Conservation (phyloP, 2,888 invertebrate species). For the Eudemis profundana region DNA sequence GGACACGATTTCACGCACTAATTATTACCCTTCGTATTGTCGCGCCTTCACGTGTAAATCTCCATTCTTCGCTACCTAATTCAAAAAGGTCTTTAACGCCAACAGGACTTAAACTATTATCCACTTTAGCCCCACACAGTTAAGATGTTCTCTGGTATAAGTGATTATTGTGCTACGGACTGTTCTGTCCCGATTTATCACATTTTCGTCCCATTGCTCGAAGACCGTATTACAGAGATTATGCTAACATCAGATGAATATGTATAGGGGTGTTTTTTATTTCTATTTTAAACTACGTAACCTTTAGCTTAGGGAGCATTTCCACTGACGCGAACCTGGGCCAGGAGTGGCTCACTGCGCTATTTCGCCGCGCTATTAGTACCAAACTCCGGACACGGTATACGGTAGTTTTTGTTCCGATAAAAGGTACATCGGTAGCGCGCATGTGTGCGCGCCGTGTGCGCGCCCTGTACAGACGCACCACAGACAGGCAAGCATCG, state of each 20-base stretch:
- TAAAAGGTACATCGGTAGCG: too few relatives aligned
- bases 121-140: neutral
- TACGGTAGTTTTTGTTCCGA: too few relatives aligned
- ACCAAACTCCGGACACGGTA: too few relatives aligned
- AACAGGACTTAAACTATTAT: neutral
- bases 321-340: too few relatives aligned
- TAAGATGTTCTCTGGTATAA: neutral
- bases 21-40: conserved; percentile 18
- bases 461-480: too few relatives aligned
- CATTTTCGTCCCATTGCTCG: conserved; percentile 56
- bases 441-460: too few relatives aligned
- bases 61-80: conserved; percentile 46
- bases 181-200: neutral
- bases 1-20: conserved; percentile 39
- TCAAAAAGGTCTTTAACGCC: neutral
- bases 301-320: neutral
- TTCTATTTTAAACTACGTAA: conserved; percentile 33
- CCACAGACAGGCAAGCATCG: too few relatives aligned
- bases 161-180: neutral
- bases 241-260: conserved; percentile 59
- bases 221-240: conserved; percentile 53
- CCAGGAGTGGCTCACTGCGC: too few relatives aligned
- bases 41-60: conserved; percentile 50
- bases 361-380: too few relatives aligned
- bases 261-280: conserved; percentile 50